Percentiles rank a stretch among this genome's conserved stretches.
Evolutionary conservation across 2,113 vertebrate species (phyloP).

Genomic region (Tetrax tetrax): DNA sequence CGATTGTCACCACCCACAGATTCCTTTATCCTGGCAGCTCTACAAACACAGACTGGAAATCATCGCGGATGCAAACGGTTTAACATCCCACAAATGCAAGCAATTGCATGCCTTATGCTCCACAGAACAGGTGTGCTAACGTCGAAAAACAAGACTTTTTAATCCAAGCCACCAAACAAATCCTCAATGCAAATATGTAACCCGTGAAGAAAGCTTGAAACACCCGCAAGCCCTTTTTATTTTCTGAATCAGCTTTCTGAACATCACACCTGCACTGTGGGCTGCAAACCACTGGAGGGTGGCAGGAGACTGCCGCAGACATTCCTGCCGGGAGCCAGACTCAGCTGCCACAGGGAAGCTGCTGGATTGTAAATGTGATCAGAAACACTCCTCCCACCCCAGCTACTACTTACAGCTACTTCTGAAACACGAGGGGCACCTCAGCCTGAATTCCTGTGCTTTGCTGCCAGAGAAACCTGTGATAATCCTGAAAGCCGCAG

Average conservation of each 20-base stretch:
- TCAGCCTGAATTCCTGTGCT: not conserved
- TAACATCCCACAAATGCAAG: not conserved
- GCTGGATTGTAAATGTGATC: not conserved
- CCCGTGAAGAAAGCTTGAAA: not conserved
- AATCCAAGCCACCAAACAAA: not conserved
- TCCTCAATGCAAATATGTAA: not conserved
- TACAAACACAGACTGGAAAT: not conserved
- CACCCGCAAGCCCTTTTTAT: not conserved
- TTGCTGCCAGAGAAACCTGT: not conserved
- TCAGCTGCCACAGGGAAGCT: not conserved
- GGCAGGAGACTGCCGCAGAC: not conserved
- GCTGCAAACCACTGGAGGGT: constrained; percentile 51
- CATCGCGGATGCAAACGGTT: not conserved
- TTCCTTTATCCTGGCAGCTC: not conserved
- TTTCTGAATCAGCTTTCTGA: not conserved
- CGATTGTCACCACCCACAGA: not conserved
- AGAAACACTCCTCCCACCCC: not conserved
- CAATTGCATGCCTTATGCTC: accelerated
- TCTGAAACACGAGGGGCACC: not conserved
- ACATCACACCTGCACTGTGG: not conserved
- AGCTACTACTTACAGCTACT: not conserved
- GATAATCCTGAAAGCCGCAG: not conserved
- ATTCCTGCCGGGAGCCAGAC: not conserved
- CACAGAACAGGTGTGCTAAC: not conserved
- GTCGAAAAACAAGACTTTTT: not conserved